These are phyloP conservation scores for Saimiri boliviensis DNA, from an alignment of 2,113 vertebrate species.

Conservation along the genomic window DNA sequence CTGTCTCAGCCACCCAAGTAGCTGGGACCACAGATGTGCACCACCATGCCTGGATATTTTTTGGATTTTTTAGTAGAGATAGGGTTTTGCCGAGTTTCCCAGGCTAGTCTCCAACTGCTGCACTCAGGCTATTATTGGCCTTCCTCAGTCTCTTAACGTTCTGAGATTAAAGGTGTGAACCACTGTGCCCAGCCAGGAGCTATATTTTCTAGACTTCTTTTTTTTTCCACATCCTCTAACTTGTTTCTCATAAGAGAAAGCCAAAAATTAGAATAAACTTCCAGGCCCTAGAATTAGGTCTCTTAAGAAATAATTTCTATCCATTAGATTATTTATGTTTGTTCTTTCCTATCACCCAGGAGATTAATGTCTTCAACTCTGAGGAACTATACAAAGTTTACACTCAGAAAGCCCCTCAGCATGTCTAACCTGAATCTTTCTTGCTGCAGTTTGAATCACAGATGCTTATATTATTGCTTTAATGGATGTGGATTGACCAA, in stretches of 20 bases:
- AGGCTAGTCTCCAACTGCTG: no score
- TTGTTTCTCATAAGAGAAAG: not conserved
- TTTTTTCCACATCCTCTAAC: not conserved
- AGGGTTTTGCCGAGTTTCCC: no score
- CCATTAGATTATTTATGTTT: not conserved
- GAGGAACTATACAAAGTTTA: not conserved
- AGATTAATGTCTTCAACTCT: not conserved
- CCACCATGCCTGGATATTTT: no score
- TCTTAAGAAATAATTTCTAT: not conserved
- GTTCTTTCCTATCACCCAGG: not conserved
- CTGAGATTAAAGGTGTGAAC: no score
- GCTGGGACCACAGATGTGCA: no score
- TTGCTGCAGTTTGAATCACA: constrained; percentile 15
- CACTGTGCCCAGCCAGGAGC: no score
- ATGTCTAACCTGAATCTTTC: constrained; percentile 23
- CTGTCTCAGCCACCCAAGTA: no score
- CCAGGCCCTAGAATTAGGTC: not conserved
- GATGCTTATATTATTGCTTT: not conserved
- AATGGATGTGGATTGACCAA: not conserved
- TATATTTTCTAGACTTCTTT: not conserved
- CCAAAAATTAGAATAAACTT: not conserved
- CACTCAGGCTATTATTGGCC: no score
- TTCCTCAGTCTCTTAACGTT: no score
- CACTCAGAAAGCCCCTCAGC: not conserved
- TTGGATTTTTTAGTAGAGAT: no score